Base-by-base conservation (phyloP, 2,888 invertebrate species). In the Biston stratarius region DNA sequence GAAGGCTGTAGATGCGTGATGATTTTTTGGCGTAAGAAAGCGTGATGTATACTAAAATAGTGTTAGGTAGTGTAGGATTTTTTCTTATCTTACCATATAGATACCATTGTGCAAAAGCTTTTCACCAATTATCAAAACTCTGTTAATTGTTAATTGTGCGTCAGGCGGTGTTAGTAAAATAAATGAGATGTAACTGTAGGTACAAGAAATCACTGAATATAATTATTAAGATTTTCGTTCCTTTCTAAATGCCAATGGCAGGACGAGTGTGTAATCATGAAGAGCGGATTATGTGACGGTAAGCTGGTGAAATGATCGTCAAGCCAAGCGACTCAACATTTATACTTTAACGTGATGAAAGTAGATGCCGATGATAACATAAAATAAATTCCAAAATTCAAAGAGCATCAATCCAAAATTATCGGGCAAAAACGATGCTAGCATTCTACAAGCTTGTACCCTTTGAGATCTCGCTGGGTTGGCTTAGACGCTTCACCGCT, bases 401-500 rank as follows among this genome's bases (percentile, higher is more conserved):
- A 88, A 83, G 86, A 86, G 86, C 86, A 86, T 88, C 88, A 89
- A 83, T 86, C 82, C 82, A 86, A 86, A 86, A 85, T 82, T 81
- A 81, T 84, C 83, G 88, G 85, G 88, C 88, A 87, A 88, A 87
- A 86, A 84, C 83, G 86, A 88, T 90, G 90, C 87, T 88, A 89
- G 87, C 89, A 90, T 88, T 89, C 89, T 90, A 90, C 86, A 91
- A 86, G 89, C 88, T 85, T 88, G 90, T 94, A 94, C 94, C 93
- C 93, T 93, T 92, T 93, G 76, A 87, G 83, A 80, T 90, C 88
- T 79, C 91, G 92, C 81, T 91, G 92, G 74, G 90, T 91, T 71
- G 91, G 90, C 85, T 91, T 92, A 77, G 92, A 90, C 70, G 87
- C 90, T 75, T 92, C 92, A 75, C 92, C 92, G 83, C 94, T 93